Evolutionary conservation across 2,888 invertebrate genomes (phyloP).

Genomic region (Mycalesis mineus): DNA sequence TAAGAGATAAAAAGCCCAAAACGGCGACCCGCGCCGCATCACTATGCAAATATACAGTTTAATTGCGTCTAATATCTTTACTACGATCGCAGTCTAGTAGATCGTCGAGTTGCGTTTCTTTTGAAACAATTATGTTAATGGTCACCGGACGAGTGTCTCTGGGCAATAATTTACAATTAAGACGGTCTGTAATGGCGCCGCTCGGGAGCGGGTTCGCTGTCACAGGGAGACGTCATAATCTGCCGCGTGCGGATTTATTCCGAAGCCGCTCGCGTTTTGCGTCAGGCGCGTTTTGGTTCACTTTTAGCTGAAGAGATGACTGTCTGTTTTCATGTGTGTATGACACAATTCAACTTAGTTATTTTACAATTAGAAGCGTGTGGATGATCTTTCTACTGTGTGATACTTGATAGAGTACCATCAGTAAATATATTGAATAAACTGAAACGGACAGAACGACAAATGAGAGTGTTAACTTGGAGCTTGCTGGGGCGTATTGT

Average conservation of each 20-base stretch:
- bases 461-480: too few relatives aligned
- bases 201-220: slow-evolving; percentile 33
- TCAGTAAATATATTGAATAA: too few relatives aligned
- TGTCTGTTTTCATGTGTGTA: not conserved
- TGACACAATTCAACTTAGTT: too few relatives aligned
- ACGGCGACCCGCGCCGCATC: slow-evolving; percentile 55
- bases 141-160: slow-evolving; percentile 41
- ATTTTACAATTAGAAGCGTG: too few relatives aligned
- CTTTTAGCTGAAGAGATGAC: slow-evolving; percentile 3
- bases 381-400: too few relatives aligned
- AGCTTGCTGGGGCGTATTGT: too few relatives aligned
- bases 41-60: slow-evolving; percentile 67
- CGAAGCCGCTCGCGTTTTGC: slow-evolving; percentile 42
- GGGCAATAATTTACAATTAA: slow-evolving; percentile 67
- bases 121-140: slow-evolving; percentile 71
- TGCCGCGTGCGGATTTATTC: slow-evolving; percentile 51
- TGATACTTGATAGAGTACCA: too few relatives aligned
- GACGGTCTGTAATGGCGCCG: slow-evolving; percentile 49
- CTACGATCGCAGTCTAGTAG: slow-evolving; percentile 56
- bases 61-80: slow-evolving; percentile 65
- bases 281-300: slow-evolving; percentile 54
- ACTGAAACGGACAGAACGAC: too few relatives aligned
- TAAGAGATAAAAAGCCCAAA: slow-evolving; percentile 59
- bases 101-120: slow-evolving; percentile 64
- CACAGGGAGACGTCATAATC: slow-evolving; percentile 62